phyloP scores from a whole-genome alignment of 2,797 vertebrate species.

The Lophius americanus region DNA sequence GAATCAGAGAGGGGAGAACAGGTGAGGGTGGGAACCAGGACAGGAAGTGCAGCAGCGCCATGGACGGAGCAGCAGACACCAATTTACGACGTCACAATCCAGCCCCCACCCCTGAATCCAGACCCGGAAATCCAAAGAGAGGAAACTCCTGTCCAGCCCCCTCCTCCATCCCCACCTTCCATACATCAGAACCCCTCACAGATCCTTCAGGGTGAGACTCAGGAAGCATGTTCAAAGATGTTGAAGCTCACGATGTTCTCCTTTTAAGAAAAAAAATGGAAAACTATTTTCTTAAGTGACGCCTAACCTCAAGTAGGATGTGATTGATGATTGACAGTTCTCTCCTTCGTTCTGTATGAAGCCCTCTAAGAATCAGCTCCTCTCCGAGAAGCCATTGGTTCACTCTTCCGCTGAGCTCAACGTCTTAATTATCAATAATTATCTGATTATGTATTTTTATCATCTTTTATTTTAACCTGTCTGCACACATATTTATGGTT shows the following conservation, averaged over 20 bases:
- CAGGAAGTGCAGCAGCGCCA: not conserved
- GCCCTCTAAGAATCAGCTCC: too few species aligned
- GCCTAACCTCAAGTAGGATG: not conserved
- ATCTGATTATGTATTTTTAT: too few species aligned
- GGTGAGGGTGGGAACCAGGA: constrained; percentile 26
- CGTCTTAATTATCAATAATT: too few species aligned
- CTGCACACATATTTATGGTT: too few species aligned
- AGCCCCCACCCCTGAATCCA: constrained; percentile 47
- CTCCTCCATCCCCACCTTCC: constrained; percentile 24
- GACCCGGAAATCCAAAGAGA: constrained; percentile 56
- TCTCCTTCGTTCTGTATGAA: not conserved
- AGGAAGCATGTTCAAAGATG: not conserved
- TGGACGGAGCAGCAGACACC: constrained; percentile 36
- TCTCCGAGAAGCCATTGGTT: not conserved
- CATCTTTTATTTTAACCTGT: too few species aligned
- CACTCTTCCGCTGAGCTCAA: not conserved
- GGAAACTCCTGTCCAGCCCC: constrained; percentile 33
- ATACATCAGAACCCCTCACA: constrained; percentile 54
- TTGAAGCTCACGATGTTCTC: not conserved
- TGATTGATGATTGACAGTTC: not conserved
- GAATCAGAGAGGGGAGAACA: constrained; percentile 23
- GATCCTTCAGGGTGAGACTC: constrained; percentile 66
- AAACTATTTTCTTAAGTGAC: not conserved
- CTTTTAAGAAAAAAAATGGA: not conserved
- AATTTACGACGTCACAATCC: constrained; percentile 53